A percentile compares a stretch with the other conserved stretches of the same genome.
These are phyloP conservation scores for Meiosimyza decipiens DNA, from an alignment of 2,888 invertebrate genomes.

Conservation along the genomic window DNA sequence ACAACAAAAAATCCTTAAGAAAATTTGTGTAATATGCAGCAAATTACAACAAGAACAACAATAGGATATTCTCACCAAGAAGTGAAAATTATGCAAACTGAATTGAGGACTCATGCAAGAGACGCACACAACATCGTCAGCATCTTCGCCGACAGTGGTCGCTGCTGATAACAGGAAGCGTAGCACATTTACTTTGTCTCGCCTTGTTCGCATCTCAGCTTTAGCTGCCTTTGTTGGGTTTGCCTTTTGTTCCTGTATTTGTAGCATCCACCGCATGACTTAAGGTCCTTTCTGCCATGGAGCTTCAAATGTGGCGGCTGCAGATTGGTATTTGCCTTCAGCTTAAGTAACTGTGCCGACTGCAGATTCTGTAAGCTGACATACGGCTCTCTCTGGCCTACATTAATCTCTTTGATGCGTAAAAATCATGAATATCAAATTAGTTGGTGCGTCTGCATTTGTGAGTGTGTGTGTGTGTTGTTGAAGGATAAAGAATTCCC, in stretches of 20 bases:
- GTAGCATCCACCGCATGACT: too few species aligned
- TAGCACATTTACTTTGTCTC: too few species aligned
- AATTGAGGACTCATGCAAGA: background rate
- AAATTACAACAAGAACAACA: background rate
- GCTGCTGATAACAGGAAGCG: too few species aligned
- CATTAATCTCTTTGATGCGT: constrained; percentile 63
- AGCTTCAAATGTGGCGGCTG: background rate
- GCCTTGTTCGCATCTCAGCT: too few species aligned
- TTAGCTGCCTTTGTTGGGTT: too few species aligned
- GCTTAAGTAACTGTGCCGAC: too few species aligned
- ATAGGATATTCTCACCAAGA: background rate
- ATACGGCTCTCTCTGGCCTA: background rate
- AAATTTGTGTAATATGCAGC: constrained; percentile 3
- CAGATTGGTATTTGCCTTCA: background rate
- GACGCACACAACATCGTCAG: background rate
- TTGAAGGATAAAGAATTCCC: background rate
- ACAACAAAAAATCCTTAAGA: background rate
- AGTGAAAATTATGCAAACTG: constrained; percentile 22
- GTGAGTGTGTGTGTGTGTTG: background rate
- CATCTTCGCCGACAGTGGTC: background rate
- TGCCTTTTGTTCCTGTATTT: too few species aligned
- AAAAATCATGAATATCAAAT: constrained; percentile 63
- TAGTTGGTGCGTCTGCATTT: constrained; percentile 45
- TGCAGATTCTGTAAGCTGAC: too few species aligned
- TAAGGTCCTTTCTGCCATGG: too few species aligned